A percentile compares a stretch with the other conserved stretches of the same genome.
Evolutionary conservation across 2,797 vertebrate species (phyloP).

Genomic region (Gorsachius magnificus): DNA sequence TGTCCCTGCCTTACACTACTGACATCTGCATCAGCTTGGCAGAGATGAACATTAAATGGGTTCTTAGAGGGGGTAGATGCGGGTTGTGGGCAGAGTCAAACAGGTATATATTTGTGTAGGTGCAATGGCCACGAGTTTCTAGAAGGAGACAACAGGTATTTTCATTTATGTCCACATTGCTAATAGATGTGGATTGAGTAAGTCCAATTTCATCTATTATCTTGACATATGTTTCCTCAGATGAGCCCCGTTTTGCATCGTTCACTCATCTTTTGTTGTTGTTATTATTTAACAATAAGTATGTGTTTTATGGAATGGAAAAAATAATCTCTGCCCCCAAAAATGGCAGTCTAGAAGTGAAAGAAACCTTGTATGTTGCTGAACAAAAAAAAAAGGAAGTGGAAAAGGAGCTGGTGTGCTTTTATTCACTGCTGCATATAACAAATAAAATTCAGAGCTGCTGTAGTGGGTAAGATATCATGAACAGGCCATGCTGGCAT

Average conservation of each 20-base stretch:
- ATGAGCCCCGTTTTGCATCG: background rate
- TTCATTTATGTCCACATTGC: background rate
- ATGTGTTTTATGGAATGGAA: background rate
- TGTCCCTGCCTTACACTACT: background rate
- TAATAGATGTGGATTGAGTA: background rate
- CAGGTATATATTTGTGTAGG: background rate
- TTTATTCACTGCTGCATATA: background rate
- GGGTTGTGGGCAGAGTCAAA: background rate
- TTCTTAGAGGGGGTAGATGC: background rate
- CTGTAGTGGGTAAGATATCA: background rate
- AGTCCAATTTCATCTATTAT: background rate
- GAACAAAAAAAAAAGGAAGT: background rate
- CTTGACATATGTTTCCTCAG: background rate
- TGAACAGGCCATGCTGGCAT: accelerated
- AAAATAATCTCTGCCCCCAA: background rate
- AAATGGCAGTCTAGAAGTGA: background rate
- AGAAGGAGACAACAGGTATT: accelerated
- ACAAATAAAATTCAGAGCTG: background rate
- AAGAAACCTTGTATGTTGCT: background rate
- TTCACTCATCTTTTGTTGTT: background rate
- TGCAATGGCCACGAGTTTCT: background rate
- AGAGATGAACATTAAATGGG: background rate
- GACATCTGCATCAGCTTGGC: background rate
- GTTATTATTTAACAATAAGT: background rate
- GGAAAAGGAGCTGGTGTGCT: background rate